Base-by-base conservation (phyloP, 1,140 invertebrate species). In the Contarinia nasturtii region DNA sequence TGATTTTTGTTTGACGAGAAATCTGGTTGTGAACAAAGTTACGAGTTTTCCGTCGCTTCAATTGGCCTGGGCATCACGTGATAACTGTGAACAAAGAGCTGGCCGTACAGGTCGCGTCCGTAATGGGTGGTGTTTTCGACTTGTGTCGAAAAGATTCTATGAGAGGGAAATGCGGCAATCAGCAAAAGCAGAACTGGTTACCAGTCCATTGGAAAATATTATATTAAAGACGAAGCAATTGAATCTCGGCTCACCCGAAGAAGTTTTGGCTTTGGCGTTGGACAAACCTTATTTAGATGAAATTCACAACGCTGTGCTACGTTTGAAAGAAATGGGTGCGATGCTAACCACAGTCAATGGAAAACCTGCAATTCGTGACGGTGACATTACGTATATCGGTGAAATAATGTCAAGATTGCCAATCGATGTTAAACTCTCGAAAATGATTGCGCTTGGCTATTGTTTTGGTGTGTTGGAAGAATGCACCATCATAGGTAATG, bases 1-100 rank as follows among this genome's bases (percentile, higher is more conserved):
- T 56, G 94, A 98, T 67, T 96, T 91, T 65, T 96, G 92, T 65
- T 67, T 96, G 14, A 89, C 86, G 22, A 96, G 94, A 67, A 71
- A 76, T 36, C 62, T 92, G 47, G 67, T 80, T 2, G 76, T 75
- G 43, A 82, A 94, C 60, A 58, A 68, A 3, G 59, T 64, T 1
- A 85, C 85, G 0, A 88, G 88, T 67, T 92, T 84, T 54, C 77
- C 80, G 21, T 76, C 75, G 43, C 67, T 97, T 5, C 73, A 82
- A 50, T 55, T 94, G 48, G 66, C 69, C 44, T 97, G 92, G 92
- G 86, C 91, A 1, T 86, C 89, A 1, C 82, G 87, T 60, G 77
- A 80, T 2, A 94, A 85, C 64, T 92, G 86, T 57, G 76, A 76
- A 20, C 93, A 97, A 68, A 73, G 93, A 48, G 82, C 82, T 46